Conservation (phyloP, 23 tunicate species). For the Styela clava region DNA sequence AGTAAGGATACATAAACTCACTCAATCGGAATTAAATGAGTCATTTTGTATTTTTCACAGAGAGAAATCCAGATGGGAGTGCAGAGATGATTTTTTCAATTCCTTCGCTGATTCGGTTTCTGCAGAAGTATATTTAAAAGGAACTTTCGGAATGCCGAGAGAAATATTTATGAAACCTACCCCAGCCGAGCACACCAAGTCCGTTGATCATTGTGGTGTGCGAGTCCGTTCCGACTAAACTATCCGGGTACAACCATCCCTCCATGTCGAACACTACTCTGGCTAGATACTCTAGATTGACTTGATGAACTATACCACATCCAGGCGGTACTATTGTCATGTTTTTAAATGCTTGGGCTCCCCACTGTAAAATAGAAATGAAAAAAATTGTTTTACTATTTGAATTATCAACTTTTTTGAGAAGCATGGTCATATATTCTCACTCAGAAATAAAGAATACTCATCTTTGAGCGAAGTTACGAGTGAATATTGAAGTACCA, state of each 20-base stretch:
- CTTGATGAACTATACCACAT: slow-evolving; percentile 98
- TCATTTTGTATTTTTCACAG: no score
- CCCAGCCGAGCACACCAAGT: slow-evolving; percentile 99
- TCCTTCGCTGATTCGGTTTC: no score
- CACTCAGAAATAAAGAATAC: no score
- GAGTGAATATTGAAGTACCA: background rate
- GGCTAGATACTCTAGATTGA: slow-evolving; percentile 93
- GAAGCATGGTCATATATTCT: no score
- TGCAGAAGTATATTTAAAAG: no score
- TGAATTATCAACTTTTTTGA: background rate
- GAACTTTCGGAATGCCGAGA: no score
- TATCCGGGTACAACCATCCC: slow-evolving; percentile 86
- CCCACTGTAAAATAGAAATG: slow-evolving; percentile 82
- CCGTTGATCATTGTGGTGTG: slow-evolving; percentile 99
- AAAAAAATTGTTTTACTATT: background rate
- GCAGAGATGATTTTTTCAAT: no score
- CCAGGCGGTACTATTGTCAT: slow-evolving; percentile 96
- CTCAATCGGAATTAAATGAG: no score
- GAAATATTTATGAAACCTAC: no score
- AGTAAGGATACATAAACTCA: no score
- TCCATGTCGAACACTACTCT: slow-evolving; percentile 83
- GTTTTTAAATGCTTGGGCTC: slow-evolving; percentile 83
- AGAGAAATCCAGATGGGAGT: no score
- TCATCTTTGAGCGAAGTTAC: no score
- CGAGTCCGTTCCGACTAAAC: slow-evolving; percentile 95